A percentile compares a stretch with the other conserved stretches of the same genome.
Evolutionary conservation across 1,140 invertebrate species (phyloP).

Genomic region (roundworm (Caenorhabditis elegans)): DNA sequence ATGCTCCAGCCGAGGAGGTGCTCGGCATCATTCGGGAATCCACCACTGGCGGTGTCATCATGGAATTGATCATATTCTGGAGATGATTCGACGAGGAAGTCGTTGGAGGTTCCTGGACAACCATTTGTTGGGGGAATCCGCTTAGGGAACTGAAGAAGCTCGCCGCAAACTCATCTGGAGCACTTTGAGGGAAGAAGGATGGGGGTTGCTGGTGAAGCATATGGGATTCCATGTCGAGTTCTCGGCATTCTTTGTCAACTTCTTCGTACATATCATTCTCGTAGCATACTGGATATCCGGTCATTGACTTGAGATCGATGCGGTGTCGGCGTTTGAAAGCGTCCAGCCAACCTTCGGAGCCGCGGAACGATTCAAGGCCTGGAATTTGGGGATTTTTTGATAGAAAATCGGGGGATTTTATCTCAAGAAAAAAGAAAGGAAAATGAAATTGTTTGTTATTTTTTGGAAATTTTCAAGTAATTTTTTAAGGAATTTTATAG

Average conservation of each 20-base stretch:
- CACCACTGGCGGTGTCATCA: background rate
- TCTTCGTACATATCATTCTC: conserved; percentile 33
- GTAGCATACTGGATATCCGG: conserved; percentile 31
- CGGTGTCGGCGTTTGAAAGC: conserved; percentile 47
- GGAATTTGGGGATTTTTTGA: too few species aligned
- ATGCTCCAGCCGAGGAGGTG: too few species aligned
- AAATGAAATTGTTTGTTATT: background rate
- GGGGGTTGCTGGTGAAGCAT: background rate
- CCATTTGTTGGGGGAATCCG: background rate
- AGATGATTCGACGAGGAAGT: background rate
- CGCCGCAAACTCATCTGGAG: background rate
- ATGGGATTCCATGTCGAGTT: background rate
- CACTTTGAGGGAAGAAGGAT: background rate
- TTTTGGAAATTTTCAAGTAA: too few species aligned
- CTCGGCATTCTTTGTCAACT: background rate
- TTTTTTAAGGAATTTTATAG: too few species aligned
- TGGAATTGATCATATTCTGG: background rate
- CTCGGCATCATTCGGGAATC: background rate
- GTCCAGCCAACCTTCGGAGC: conserved; percentile 48
- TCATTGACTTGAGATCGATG: conserved; percentile 41
- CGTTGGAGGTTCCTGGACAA: background rate
- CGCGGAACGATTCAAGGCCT: conserved; percentile 31
- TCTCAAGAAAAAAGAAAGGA: background rate
- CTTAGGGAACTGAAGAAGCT: background rate
- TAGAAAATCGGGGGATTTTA: background rate